phyloP scores from a whole-genome alignment of 2,113 vertebrate genomes.

The Brienomyrus longianalis region DNA sequence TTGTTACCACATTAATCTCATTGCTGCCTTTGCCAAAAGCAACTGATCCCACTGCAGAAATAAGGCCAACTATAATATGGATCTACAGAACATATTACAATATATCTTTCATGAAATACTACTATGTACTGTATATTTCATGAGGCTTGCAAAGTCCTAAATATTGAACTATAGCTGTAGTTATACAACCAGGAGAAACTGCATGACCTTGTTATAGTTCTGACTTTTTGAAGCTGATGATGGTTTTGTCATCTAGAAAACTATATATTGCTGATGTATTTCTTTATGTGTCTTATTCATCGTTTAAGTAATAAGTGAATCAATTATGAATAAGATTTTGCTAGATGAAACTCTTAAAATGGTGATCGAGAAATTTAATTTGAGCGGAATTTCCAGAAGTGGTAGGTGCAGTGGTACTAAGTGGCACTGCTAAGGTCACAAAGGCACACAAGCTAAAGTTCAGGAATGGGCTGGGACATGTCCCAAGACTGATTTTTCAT shows the following conservation, averaged over 20 bases:
- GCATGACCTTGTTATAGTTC: not conserved
- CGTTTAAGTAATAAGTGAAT: not conserved
- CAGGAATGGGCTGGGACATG: not conserved
- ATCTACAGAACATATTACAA: not conserved
- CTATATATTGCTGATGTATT: not conserved
- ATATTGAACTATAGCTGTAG: not conserved
- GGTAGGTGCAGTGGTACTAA: not conserved
- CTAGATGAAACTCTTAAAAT: not conserved
- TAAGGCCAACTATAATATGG: not conserved
- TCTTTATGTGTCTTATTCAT: not conserved
- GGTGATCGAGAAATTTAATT: not conserved
- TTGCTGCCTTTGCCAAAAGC: not conserved
- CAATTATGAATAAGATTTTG: not conserved
- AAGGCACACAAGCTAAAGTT: not conserved
- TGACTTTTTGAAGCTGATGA: not conserved
- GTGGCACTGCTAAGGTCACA: not conserved
- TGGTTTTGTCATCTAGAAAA: not conserved
- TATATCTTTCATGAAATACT: not conserved
- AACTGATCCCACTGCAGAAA: not conserved
- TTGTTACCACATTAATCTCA: not conserved
- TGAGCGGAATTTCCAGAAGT: not conserved
- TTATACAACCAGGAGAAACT: not conserved
- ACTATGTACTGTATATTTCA: slow-evolving; percentile 7
- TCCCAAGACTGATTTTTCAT: not conserved
- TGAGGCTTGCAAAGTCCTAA: not conserved